A percentile compares a stretch with the other conserved stretches of the same genome.
phyloP scores from a whole-genome alignment of 2,888 invertebrate genomes.

The Piscicola geometra region DNA sequence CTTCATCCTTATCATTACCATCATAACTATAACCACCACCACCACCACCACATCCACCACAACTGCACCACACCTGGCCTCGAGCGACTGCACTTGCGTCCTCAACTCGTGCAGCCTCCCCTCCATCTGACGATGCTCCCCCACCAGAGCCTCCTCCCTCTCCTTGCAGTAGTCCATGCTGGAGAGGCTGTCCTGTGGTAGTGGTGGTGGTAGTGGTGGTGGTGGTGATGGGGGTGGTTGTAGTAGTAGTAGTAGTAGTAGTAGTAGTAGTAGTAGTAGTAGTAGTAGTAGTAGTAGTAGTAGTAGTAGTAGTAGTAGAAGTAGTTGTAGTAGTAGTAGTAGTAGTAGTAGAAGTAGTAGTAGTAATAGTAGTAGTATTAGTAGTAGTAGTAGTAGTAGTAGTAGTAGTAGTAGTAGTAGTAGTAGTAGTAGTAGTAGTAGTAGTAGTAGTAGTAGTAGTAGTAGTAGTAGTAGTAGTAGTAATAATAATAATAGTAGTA shows the following conservation, averaged over 20 bases:
- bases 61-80: background rate
- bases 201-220: background rate
- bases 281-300: slow-evolving; percentile 25
- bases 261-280: slow-evolving; percentile 29
- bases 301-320: slow-evolving; percentile 25
- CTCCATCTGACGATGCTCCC: background rate
- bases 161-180: background rate
- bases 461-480: slow-evolving; percentile 27
- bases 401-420: slow-evolving; percentile 23
- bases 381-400: slow-evolving; percentile 26
- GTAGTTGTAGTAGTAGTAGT: slow-evolving; percentile 14
- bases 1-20: too few relatives aligned
- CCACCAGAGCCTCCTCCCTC: background rate
- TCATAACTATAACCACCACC: too few relatives aligned
- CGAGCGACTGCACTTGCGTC: background rate
- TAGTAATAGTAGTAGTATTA: slow-evolving; percentile 26
- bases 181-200: background rate
- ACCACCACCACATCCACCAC: background rate
- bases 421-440: slow-evolving; percentile 3
- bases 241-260: slow-evolving; percentile 23
- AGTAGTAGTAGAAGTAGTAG: slow-evolving; percentile 24
- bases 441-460: slow-evolving; percentile 20
- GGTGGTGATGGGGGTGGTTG: background rate
- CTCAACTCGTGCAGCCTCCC: background rate
- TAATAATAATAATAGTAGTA: slow-evolving; percentile 17